Evolutionary conservation across 2,888 invertebrate genomes (phyloP), one percentile per base, ranked within the genome.

Genomic region (Branchipolynoe longqiensis): DNA sequence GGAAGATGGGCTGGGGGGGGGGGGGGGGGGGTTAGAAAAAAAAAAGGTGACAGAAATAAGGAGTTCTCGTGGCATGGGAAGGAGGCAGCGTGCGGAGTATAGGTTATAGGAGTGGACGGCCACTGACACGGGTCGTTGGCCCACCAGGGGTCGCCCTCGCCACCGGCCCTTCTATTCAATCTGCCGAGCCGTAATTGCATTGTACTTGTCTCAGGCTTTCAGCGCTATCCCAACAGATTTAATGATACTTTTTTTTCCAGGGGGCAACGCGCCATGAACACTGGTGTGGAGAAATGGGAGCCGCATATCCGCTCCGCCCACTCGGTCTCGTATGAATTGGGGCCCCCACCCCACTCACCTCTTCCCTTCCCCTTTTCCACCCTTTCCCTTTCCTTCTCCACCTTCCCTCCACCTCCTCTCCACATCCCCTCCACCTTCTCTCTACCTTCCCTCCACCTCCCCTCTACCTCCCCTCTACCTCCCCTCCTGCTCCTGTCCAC

Each of bases 171-270:
- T 48, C 83, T 83, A 83, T 83, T 83, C 59, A 62, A 18, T 12
- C 40, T 28, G 18, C 83, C 38, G n/a, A 8, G 28, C 38, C 41
- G 83, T 83, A 83, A 83, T 84, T 78, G 62, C 69, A 62, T 64
- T 69, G 69, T 69, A 84, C 33, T 84, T 69, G 73, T 69, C 69
- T 84, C 41, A 28, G 62, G 22, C 84, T 33, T 64, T 84, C 48
- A 48, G 64, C 54, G 22, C 84, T 69, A 83, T 84, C 54, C 73
- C 84, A 84, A 69, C 84, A 84, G 84, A 84, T 69, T 84, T 84
- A 84, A 84, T 84, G 84, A 84, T 84, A 84, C 84, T 84, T 84
- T 84, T 84, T 84, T 73, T n/a, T n/a, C n/a, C n/a, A n/a, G 73
- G 33, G 38, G 41, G 38, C 62, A 84, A 84, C 73, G 84, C 31